Base-by-base conservation (phyloP, 2,797 vertebrate genomes). In the Mionectes olivaceus region DNA sequence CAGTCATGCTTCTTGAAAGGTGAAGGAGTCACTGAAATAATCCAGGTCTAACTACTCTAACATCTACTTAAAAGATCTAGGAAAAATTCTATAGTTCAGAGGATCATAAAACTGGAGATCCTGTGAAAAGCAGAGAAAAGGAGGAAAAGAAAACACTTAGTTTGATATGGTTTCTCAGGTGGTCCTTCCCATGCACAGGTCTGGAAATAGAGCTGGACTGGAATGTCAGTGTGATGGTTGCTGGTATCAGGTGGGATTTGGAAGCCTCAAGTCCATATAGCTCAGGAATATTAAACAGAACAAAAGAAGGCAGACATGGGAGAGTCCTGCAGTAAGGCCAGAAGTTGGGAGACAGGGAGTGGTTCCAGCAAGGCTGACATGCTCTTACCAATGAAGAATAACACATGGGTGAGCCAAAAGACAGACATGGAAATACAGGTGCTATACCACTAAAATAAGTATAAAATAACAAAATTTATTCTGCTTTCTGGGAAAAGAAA, bases 11-110 rank as follows among this genome's bases (percentile, higher is more conserved):
- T 47, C 82, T 92, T 60, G 89, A 61, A 84, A 91, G 21, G 53
- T 37, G 47, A 67, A 82, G 15, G 47, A 82, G 81, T 69, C 55
- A 83, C 39, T 80, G 76, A 86, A 89, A 80, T 65, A 71, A 87
- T 83, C 39, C 67, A 76, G 43, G 23, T 43, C 57, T 70, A 75
- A 69, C 73, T 78, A 61, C 61, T 33, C 32, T 75, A 83, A 77
- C 4, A 47, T 75, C 71, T 56, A 74, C 35, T 41, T 37, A 65
- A 91, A 73, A 69, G 53, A 68, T 47, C 37, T 16, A 9, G 57
- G 32, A 78, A 67, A 93, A 96, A 41, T 8, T 39, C 39, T 77
- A 2, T 28, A 71, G 56, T 60, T 90, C 53, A 74, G 57, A 73
- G 61, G 50, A 59, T 44, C 8, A 3, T 63, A 92, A 91, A 92